Evolutionary conservation across 1,140 invertebrate species (phyloP).

Genomic region (Papilio glaucus): DNA sequence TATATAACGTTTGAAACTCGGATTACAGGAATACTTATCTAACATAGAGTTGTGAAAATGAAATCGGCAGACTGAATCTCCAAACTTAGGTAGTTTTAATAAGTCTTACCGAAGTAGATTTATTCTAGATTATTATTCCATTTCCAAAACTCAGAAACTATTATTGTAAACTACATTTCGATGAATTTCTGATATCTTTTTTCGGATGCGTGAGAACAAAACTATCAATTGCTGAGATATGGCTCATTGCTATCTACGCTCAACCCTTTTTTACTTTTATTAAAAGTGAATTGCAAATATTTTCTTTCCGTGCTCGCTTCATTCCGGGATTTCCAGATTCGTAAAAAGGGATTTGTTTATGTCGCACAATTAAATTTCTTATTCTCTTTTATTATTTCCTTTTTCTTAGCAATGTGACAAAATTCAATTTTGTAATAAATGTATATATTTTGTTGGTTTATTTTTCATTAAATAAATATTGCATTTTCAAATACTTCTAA

Average conservation of each 20-base stretch:
- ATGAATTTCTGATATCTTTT: not conserved
- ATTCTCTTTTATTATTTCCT: not conserved
- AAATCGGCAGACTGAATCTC: not conserved
- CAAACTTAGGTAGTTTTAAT: not conserved
- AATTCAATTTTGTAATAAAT: not conserved
- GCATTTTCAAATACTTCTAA: not conserved
- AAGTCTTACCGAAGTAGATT: too few species aligned
- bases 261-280: conserved; percentile 20
- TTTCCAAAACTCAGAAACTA: not conserved
- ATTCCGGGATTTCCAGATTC: not conserved
- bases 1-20: not conserved
- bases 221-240: not conserved
- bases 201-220: not conserved
- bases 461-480: not conserved
- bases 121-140: too few species aligned
- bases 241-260: not conserved
- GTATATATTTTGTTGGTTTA: too few species aligned
- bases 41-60: not conserved
- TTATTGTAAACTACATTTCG: not conserved
- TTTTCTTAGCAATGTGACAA: not conserved
- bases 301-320: not conserved
- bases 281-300: conserved; percentile 3
- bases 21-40: not conserved
- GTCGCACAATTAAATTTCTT: not conserved
- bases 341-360: not conserved